Evolutionary conservation across 2,888 invertebrate species (phyloP), one percentile per base, ranked within the genome.

Genomic region (Hetaerina titia): DNA sequence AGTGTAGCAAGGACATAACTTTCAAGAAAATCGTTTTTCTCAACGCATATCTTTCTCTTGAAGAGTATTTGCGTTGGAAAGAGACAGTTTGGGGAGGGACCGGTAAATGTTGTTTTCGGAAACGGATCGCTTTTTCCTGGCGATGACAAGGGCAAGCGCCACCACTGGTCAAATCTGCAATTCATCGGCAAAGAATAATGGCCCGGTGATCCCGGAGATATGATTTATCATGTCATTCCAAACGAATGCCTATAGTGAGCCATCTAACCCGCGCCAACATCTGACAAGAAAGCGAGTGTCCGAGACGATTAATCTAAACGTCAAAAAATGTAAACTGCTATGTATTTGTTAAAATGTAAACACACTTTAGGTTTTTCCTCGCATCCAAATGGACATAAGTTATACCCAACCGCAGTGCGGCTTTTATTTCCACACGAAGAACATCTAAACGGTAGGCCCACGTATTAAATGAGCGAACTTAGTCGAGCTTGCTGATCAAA

Each of bases 121-220:
- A 31, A 81, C 31, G 81, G 31, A 31, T n/a, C 81, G n/a, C 81
- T 31, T 31, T 81, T 81, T 31, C 31, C 81, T 8, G 81, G 13
- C 81, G 31, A 81, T 81, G 81, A 81, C 81, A 81, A 31, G 31
- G 31, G 22, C 81, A 81, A 81, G 31, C 81, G 31, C 81, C 81
- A 81, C 8, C 81, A 15, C 31, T 15, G 81, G 81, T 81, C 81
- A 31, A 81, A 81, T 81, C 81, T 81, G 81, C 81, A 81, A 81
- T 81, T 81, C 81, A 81, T 81, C 31, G 81, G 81, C 31, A 81
- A 81, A 81, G 81, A 81, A 81, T 81, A 31, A 81, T 81, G 81
- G 81, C 81, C 81, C 81, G 81, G 81, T 81, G 81, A 25, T 1
- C 81, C 81, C 25, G 31, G 81, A 22, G 81, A 81, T 81, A 81